A percentile compares a stretch with the other conserved stretches of the same genome.
phyloP scores from a whole-genome alignment of 1,140 invertebrate genomes.

The Zaprionus gabonicus region DNA sequence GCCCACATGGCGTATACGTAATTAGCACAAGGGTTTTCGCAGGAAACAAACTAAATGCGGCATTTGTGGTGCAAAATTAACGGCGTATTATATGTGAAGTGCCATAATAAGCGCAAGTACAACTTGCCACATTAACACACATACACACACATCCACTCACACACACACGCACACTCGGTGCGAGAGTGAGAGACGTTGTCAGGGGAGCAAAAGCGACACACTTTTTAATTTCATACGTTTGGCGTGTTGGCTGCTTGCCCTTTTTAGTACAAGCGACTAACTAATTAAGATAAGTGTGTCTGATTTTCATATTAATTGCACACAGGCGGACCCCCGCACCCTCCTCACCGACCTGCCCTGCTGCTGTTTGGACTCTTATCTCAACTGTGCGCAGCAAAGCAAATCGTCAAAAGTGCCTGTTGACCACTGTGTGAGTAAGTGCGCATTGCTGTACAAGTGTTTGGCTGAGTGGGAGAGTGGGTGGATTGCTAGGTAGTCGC shows the following conservation, averaged over 20 bases:
- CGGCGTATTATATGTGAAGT: constrained; percentile 51
- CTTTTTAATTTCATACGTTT: constrained; percentile 35
- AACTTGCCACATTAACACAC: constrained; percentile 44
- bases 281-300: constrained; percentile 83
- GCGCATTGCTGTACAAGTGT: not conserved
- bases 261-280: constrained; percentile 66
- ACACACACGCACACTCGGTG: not conserved
- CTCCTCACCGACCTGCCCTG: not conserved
- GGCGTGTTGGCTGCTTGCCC: constrained; percentile 29
- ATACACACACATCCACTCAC: constrained; percentile 2
- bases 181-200: not conserved
- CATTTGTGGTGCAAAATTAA: constrained; percentile 50
- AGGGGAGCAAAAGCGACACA: constrained; percentile 9
- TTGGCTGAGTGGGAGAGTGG: constrained; percentile 34
- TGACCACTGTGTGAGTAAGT: constrained; percentile 25
- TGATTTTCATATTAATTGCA: constrained; percentile 82
- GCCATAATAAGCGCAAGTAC: constrained; percentile 50
- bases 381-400: constrained; percentile 69
- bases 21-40: constrained; percentile 42
- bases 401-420: constrained; percentile 69
- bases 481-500: not conserved
- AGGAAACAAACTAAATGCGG: constrained; percentile 44
- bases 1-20: constrained; percentile 35
- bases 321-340: constrained; percentile 60
- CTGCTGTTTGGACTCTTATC: constrained; percentile 51